Percentiles rank a stretch among this genome's conserved stretches.
Conservation (phyloP, 2,888 invertebrate species). For the Oscheius sp. region DNA sequence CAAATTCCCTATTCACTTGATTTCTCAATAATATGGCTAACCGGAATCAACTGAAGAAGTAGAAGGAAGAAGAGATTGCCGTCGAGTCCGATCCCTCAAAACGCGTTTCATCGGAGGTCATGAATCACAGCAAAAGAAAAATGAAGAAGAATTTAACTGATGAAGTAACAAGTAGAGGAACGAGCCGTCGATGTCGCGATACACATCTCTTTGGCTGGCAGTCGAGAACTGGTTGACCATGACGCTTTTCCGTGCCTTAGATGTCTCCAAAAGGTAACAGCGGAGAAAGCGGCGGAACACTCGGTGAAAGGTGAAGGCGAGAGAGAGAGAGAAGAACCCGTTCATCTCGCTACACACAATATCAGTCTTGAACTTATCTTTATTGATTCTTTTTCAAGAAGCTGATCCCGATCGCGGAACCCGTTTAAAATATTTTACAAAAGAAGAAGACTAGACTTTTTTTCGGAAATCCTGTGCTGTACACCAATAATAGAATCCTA, state of each 20-base stretch:
- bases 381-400: not conserved
- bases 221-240: constrained; percentile 25
- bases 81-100: not conserved
- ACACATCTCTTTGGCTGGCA: constrained; percentile 22
- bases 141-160: not conserved
- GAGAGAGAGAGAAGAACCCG: constrained; percentile 15
- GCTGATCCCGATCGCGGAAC: constrained; percentile 14
- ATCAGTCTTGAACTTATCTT: too few species aligned
- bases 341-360: not conserved
- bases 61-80: too few species aligned
- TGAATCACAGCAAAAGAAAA: not conserved
- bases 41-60: not conserved
- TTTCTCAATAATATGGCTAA: not conserved
- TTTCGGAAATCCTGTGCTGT: constrained; percentile 39
- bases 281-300: not conserved
- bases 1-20: not conserved
- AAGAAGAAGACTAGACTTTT: not conserved
- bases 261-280: constrained; percentile 3
- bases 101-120: constrained; percentile 8
- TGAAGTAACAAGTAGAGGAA: not conserved
- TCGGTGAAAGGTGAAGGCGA: not conserved
- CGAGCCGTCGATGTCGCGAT: constrained; percentile 14
- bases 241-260: not conserved
- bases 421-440: not conserved
- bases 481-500: constrained; percentile 59